Evolutionary conservation across 2,888 invertebrate species (phyloP), one percentile per base, ranked within the genome.

Genomic region (Smittia aterrima): DNA sequence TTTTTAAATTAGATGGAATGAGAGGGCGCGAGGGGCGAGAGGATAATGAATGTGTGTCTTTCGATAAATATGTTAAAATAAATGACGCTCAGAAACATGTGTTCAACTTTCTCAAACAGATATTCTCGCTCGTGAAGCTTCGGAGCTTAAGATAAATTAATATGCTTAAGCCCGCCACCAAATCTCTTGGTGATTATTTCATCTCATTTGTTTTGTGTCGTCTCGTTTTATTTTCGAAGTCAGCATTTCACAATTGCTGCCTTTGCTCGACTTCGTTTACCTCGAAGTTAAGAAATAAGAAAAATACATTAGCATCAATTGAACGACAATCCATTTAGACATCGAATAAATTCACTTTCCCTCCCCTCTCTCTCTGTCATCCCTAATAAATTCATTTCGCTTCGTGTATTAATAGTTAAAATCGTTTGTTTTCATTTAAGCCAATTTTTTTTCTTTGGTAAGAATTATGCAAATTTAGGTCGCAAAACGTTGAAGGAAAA

Each of bases 1-100:
- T 66, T 7, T 66, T 66, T 66, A 66, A 66, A 66, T 66, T 66
- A 66, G 66, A 66, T 24, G 66, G 66, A 66, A 62, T 22, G 20
- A 20, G 58, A 58, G 58, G 27, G 20, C 7, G 64, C 27, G 64
- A 1, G 64, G 64, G 40, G 4, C 24, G 40, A 40, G 66, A 32
- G 20, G 16, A 27, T 25, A 40, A 66, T 40, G 27, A 66, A 66
- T 66, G 66, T 40, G 40, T 16, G 66, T 66, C 66, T 40, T 40
- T 66, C 66, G 38, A 66, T 66, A 66, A 66, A 66, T 66, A 66
- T 66, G 40, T 66, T 66, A 66, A 66, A 66, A 66, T 66, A 40
- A 66, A 40, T 66, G 66, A 66, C 66, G 66, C 25, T 66, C 20
- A 20, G 25, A 66, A 66, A 66, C 66, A 66, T 66, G 66, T 66